Base-by-base conservation (phyloP, 2,113 vertebrate genomes). In the Chloroceryle aenea region DNA sequence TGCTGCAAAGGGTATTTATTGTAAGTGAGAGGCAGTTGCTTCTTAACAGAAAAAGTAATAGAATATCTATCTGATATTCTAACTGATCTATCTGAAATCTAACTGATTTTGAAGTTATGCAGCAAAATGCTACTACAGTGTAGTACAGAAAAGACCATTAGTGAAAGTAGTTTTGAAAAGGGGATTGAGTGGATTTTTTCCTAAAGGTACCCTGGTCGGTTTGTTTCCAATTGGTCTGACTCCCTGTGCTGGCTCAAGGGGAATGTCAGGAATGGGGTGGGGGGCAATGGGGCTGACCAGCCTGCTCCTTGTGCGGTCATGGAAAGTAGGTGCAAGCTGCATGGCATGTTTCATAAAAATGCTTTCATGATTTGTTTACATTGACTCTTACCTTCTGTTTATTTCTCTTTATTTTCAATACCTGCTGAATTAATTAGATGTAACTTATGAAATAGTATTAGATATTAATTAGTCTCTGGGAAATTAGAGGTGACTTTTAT, bases 261-360 rank as follows among this genome's bases (percentile, higher is more conserved):
- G 17, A 21, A 12, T 18, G 21, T 25, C 1, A 3, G 52, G n/a
- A 67, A 4, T 0, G 1, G 47, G 45, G 45, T 8, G 17, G 29
- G 12, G 17, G 29, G 12, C 2, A 2, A 6, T 42, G 42, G 7
- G 26, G 48, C 29, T 4, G 3, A 14, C n/a, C 56, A 47, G 29
- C 23, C 34, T 38, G 20, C 32, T 77, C 17, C 26, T 14, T 3
- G 5, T 19, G 11, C 15, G 4, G 5, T 36, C 6, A 3, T 26
- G 19, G 19, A 34, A 56, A 56, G 30, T 5, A 50, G 40, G 15
- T 71, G 22, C 20, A 71, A 42, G 8, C 38, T 91, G 11, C 6
- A 3, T 19, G 19, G 4, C n/a, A 12, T 0, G 1, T 42, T 72
- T 73, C 38, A 19, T 29, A 7, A 76, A 90, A 86, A 76, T 53